A percentile compares a stretch with the other conserved stretches of the same genome.
phyloP scores from a whole-genome alignment of 2,113 vertebrate genomes.

The Tragelaphus buxtoni region DNA sequence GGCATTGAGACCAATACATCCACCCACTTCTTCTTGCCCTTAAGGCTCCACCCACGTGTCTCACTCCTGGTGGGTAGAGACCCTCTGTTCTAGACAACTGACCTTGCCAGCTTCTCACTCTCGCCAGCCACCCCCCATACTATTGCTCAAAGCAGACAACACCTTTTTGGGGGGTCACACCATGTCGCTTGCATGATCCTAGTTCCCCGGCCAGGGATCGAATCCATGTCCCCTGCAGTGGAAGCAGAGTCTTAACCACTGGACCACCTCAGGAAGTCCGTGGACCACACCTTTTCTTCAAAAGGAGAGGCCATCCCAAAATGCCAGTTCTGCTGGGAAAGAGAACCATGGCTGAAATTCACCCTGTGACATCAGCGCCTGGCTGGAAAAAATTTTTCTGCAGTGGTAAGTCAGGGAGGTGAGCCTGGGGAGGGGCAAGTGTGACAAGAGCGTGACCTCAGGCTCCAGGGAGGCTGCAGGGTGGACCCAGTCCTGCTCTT shows the following conservation, averaged over 20 bases:
- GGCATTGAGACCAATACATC: too few relatives aligned
- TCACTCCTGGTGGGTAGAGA: too few relatives aligned
- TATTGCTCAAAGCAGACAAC: too few relatives aligned
- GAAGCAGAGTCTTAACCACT: background rate
- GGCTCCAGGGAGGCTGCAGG: background rate
- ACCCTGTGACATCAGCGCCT: background rate
- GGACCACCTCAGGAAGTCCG: background rate
- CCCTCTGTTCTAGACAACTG: too few relatives aligned
- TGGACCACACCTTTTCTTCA: background rate
- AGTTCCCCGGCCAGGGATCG: background rate
- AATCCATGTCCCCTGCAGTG: background rate
- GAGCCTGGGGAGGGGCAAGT: background rate
- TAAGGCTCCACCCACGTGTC: too few relatives aligned
- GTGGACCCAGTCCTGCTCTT: background rate
- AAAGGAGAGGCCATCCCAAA: background rate
- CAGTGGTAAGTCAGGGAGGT: background rate
- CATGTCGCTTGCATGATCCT: background rate
- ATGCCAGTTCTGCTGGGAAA: background rate
- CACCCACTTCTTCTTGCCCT: too few relatives aligned
- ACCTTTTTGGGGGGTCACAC: too few relatives aligned
- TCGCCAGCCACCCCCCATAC: too few relatives aligned
- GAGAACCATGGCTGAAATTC: background rate
- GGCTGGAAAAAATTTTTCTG: background rate
- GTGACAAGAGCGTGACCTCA: fast-evolving
- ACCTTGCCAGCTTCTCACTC: too few relatives aligned